Evolutionary conservation across 2,888 invertebrate genomes (phyloP).

Genomic region (Rugalucina vietnamica): DNA sequence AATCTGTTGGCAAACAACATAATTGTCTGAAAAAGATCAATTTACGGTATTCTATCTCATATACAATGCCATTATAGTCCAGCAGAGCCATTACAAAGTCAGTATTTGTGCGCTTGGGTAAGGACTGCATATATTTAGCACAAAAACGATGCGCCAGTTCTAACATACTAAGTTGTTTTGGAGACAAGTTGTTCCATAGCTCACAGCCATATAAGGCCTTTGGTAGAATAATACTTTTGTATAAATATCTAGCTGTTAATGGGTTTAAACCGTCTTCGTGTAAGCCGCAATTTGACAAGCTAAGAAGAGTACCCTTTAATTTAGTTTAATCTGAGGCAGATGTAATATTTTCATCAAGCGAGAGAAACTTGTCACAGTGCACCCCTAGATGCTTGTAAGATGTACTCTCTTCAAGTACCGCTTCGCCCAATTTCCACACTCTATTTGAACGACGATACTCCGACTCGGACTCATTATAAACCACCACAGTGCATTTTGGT

Average conservation of each 20-base stretch:
- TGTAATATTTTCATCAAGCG: background rate
- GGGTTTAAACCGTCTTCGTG: background rate
- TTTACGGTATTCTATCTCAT: background rate
- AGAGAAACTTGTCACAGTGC: background rate
- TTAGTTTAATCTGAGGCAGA: background rate
- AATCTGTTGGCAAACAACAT: background rate
- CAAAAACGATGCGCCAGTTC: background rate
- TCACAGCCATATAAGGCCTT: constrained; percentile 2
- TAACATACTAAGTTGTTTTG: background rate
- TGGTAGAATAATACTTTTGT: background rate
- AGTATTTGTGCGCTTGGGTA: background rate
- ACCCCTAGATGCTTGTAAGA: background rate
- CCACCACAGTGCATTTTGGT: background rate
- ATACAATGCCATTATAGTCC: background rate
- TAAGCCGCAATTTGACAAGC: background rate
- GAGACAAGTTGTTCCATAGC: background rate
- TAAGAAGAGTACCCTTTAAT: background rate
- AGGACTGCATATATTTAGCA: background rate
- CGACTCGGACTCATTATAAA: background rate
- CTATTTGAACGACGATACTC: background rate
- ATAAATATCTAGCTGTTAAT: background rate
- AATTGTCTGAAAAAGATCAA: background rate
- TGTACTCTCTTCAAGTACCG: background rate
- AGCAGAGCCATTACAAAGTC: background rate
- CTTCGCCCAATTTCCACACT: background rate